Conservation (phyloP, 2,113 vertebrate species). For the Neolamprologus variostigma region DNA sequence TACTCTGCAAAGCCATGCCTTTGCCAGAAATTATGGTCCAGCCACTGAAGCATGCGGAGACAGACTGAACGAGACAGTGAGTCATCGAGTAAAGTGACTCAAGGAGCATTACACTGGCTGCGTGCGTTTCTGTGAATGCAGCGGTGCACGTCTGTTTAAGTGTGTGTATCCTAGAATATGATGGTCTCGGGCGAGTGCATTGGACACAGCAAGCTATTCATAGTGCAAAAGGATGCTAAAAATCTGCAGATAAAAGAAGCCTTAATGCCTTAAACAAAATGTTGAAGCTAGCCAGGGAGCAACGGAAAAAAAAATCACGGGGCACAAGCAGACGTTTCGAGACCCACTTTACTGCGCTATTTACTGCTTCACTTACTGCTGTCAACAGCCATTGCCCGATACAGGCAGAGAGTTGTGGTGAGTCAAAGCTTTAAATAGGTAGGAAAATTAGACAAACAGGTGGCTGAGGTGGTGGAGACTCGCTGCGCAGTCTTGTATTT, state of each 20-base stretch:
- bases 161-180: not conserved
- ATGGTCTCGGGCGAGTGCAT: not conserved
- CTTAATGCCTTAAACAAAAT: not conserved
- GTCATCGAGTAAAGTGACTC: conserved; percentile 23
- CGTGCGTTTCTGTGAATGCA: not conserved
- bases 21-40: not conserved
- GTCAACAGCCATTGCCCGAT: not conserved
- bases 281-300: not conserved
- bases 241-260: not conserved
- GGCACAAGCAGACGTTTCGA: not conserved
- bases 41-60: conserved; percentile 15
- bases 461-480: not conserved
- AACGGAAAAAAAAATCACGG: not conserved
- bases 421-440: not conserved
- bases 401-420: not conserved
- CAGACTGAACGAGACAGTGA: conserved; percentile 26
- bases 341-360: conserved; percentile 3
- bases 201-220: not conserved
- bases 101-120: not conserved
- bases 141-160: not conserved
- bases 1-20: not conserved
- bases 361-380: conserved; percentile 5
- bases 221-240: not conserved
- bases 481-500: not conserved
- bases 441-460: not conserved